These are phyloP conservation scores for Azemiops feae DNA, from an alignment of 2,113 vertebrate genomes.

Conservation along the genomic window DNA sequence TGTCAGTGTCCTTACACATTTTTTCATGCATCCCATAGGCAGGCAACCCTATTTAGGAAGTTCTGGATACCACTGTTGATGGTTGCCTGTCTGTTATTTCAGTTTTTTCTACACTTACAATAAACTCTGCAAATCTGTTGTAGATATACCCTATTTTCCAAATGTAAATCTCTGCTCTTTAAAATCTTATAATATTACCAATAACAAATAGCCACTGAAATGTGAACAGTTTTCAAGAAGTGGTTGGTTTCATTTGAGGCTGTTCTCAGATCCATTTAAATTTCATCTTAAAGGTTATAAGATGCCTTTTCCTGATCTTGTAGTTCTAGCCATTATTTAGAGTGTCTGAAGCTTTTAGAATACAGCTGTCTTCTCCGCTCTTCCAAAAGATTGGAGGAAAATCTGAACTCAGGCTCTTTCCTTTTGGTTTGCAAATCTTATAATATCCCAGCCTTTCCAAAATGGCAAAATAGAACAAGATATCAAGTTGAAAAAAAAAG, in stretches of 20 bases:
- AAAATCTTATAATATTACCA: constrained; percentile 41
- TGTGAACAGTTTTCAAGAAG: constrained; percentile 61
- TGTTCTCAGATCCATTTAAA: constrained; percentile 57
- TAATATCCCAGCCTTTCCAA: constrained; percentile 77
- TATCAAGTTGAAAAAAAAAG: constrained; percentile 72
- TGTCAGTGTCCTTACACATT: background rate
- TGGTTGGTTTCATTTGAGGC: constrained; percentile 58
- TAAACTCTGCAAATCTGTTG: constrained; percentile 26
- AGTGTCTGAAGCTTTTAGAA: constrained; percentile 70
- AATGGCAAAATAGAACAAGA: constrained; percentile 74
- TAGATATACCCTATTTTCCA: constrained; percentile 26
- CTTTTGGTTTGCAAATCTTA: constrained; percentile 79
- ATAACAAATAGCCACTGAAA: constrained; percentile 62
- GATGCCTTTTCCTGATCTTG: constrained; percentile 63
- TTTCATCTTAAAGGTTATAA: constrained; percentile 66
- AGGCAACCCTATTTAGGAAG: constrained; percentile 51
- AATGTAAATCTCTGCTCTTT: constrained; percentile 52
- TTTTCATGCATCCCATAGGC: constrained; percentile 28
- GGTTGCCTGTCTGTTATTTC: constrained; percentile 32
- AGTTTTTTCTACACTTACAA: constrained; percentile 29
- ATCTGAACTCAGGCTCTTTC: constrained; percentile 75
- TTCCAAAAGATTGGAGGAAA: constrained; percentile 68
- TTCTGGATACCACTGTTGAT: constrained; percentile 30
- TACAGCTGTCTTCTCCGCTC: background rate
- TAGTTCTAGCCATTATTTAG: constrained; percentile 58